Evolutionary conservation across 2,113 vertebrate genomes (phyloP).

Genomic region (Marcusenius ussheri): DNA sequence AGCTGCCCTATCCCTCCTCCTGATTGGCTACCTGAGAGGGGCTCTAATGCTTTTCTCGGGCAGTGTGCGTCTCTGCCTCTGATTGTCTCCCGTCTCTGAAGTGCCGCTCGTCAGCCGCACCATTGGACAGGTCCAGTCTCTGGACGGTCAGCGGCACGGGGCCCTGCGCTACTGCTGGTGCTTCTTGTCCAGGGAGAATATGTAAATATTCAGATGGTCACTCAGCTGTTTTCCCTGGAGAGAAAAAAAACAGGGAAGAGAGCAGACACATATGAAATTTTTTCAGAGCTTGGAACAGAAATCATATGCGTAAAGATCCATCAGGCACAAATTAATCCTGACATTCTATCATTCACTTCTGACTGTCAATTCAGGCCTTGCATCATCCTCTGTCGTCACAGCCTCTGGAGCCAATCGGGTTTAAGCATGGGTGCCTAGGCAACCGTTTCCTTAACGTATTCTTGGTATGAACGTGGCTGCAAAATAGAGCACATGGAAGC

Average conservation of each 20-base stretch:
- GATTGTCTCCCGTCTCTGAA: not conserved
- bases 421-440: not conserved
- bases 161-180: constrained; percentile 30
- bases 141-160: not conserved
- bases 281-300: not conserved
- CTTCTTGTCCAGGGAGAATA: constrained; percentile 47
- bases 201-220: constrained; percentile 44
- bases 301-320: not conserved
- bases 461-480: not conserved
- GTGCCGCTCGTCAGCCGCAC: not conserved
- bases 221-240: constrained; percentile 50
- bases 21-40: constrained; percentile 17
- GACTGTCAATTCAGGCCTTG: not conserved
- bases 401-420: not conserved
- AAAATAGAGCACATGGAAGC: not conserved
- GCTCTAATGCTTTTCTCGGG: not conserved
- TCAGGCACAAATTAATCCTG: not conserved
- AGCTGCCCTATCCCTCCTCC: not conserved
- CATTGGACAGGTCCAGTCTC: not conserved
- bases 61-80: not conserved
- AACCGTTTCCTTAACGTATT: not conserved
- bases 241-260: not conserved
- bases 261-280: not conserved
- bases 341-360: not conserved
- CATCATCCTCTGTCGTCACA: not conserved